Evolutionary conservation across 2,113 vertebrate species (phyloP), one percentile per base, ranked within the genome.

Genomic region (Phylloscopus whistleri): DNA sequence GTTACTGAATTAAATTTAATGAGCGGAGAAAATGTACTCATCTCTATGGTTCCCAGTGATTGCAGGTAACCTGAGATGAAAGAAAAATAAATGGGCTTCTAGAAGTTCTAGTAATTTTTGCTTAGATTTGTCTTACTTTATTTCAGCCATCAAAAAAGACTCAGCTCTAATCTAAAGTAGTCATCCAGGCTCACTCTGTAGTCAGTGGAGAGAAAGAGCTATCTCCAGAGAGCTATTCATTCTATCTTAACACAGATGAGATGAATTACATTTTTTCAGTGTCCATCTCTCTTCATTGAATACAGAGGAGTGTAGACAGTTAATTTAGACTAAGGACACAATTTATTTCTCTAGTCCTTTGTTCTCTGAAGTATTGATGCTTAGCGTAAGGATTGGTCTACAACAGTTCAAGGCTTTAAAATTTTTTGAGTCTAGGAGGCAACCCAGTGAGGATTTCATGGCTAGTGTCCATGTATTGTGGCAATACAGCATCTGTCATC

Each of bases 1-100:
- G 6, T 59, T 88, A 74, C 37, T 80, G 63, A 92, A 93, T 92
- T 84, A 90, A 94, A 94, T 93, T 90, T 94, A 93, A 92, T 70
- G 76, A 86, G 17, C 43, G 83, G 64, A 75, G 80, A 81, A 88
- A 80, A 92, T 62, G 59, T 90, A 85, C 84, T 94, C 24, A 77
- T 90, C 46, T 85, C 31, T 69, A 63, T 55, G 67, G 39, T 52
- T 92, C 39, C 63, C 31, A 44, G 64, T 44, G 51, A 94, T 27
- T 70, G 39, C 56, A 90, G 68, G 56, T 78, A 75, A 86, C 23
- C 24, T 72, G 64, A 81, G 39, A 83, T 41, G 75, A 95, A 93
- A 93, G 73, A 86, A 93, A 94, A 96, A 86, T 51, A 89, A 94
- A 95, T 81, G 68, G 21, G 12, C 60, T 93, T 90, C 72, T 68